phyloP scores from a whole-genome alignment of 2,113 vertebrate species.

The Glaucomys volans region DNA sequence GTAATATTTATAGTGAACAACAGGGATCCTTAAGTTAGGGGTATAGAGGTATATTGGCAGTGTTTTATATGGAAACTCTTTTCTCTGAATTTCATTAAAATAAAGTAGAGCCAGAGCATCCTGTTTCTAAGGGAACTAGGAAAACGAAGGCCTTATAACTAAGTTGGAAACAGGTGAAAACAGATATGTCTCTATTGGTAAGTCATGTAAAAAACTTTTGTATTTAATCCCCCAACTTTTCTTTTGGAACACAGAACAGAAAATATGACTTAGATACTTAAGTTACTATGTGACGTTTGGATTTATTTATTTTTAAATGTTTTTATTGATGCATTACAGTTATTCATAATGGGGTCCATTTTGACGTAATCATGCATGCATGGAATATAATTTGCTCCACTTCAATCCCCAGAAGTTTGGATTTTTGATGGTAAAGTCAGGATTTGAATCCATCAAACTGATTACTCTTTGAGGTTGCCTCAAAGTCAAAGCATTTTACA shows the following conservation, averaged over 20 bases:
- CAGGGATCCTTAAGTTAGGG: conserved; percentile 58
- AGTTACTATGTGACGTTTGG: background rate
- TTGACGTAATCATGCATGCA: no score
- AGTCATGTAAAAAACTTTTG: background rate
- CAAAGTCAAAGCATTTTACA: conserved; percentile 46
- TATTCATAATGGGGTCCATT: no score
- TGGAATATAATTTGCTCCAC: no score
- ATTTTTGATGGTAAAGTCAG: conserved; percentile 43
- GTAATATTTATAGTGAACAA: conserved; percentile 69
- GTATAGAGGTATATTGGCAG: conserved; percentile 17
- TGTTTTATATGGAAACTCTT: conserved; percentile 55
- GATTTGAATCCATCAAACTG: conserved; percentile 23
- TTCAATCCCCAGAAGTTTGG: background rate
- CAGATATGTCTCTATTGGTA: conserved; percentile 14
- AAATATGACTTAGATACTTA: conserved; percentile 8
- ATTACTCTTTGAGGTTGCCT: background rate
- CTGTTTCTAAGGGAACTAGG: conserved; percentile 4
- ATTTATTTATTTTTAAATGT: no score
- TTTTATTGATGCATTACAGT: no score
- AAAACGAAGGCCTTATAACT: conserved; percentile 48
- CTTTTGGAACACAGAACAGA: background rate
- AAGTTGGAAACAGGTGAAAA: conserved; percentile 45
- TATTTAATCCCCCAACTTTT: background rate
- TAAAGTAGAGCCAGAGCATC: conserved; percentile 32
- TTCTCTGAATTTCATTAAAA: conserved; percentile 66